Evolutionary conservation across 1,140 invertebrate genomes (phyloP).

Genomic region (Anoplolepis gracilipes): DNA sequence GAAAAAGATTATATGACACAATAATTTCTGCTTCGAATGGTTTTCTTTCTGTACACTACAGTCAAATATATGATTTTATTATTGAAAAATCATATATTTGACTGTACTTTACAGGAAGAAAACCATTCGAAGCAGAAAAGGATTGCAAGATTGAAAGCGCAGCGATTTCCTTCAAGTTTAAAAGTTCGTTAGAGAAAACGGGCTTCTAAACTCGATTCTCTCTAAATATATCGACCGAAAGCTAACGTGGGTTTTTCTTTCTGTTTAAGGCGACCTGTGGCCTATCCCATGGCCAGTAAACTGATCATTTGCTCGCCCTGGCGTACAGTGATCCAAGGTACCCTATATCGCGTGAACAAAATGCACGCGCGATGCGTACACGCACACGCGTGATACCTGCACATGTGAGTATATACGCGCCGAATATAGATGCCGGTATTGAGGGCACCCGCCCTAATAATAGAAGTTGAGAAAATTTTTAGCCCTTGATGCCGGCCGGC

Average conservation of each 20-base stretch:
- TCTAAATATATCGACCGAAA: constrained; percentile 62
- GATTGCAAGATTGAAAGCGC: not conserved
- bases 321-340: constrained; percentile 35
- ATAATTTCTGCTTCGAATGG: no score
- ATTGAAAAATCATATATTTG: constrained; percentile 5
- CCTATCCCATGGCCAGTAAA: constrained; percentile 20
- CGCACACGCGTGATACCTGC: constrained; percentile 44
- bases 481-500: constrained; percentile 82
- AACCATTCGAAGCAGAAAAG: not conserved
- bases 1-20: not conserved
- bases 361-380: constrained; percentile 19
- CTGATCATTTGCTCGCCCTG: constrained; percentile 25
- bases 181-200: not conserved
- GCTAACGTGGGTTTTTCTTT: constrained; percentile 21
- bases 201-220: constrained; percentile 39
- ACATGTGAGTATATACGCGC: constrained; percentile 78
- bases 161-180: constrained; percentile 53
- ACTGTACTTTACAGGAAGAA: not conserved
- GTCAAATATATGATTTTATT: not conserved
- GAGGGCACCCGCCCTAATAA: constrained; percentile 84
- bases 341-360: constrained; percentile 70
- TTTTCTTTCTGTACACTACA: no score
- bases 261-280: not conserved
- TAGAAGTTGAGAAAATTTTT: constrained; percentile 84
- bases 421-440: constrained; percentile 83